These are phyloP conservation scores for Propithecus perrieri DNA, from an alignment of 2,797 vertebrate genomes.

Conservation along the genomic window DNA sequence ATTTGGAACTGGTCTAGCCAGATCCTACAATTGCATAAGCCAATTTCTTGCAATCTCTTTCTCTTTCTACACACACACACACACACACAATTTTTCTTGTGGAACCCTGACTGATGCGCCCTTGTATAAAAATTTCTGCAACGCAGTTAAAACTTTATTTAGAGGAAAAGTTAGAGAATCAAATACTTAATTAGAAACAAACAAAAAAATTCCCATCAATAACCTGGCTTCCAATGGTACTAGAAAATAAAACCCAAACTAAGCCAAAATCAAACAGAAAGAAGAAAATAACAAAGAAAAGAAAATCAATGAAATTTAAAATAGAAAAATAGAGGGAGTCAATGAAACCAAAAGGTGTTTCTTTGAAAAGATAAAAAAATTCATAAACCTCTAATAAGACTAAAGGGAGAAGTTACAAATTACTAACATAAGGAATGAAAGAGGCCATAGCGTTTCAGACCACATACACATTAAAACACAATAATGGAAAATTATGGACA, in stretches of 20 bases:
- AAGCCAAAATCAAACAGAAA: background rate
- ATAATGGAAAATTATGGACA: background rate
- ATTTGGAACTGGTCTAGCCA: background rate
- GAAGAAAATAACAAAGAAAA: background rate
- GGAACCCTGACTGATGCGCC: background rate
- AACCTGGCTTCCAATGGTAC: background rate
- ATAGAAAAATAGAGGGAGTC: background rate
- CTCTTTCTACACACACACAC: background rate
- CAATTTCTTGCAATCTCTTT: background rate
- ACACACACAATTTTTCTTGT: background rate
- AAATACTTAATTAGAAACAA: background rate
- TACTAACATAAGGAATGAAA: background rate
- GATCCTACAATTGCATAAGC: background rate
- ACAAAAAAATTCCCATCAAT: background rate
- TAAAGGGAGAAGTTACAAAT: background rate
- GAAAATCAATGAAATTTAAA: background rate
- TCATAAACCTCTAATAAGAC: background rate
- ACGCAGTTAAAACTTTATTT: background rate
- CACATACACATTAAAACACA: background rate
- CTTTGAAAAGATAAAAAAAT: background rate
- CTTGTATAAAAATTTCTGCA: background rate
- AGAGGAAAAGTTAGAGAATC: background rate
- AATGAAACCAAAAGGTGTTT: background rate
- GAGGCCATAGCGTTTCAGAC: background rate
- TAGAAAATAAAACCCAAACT: background rate